phyloP scores from a whole-genome alignment of 2,797 vertebrate species.

The Karalla daura region DNA sequence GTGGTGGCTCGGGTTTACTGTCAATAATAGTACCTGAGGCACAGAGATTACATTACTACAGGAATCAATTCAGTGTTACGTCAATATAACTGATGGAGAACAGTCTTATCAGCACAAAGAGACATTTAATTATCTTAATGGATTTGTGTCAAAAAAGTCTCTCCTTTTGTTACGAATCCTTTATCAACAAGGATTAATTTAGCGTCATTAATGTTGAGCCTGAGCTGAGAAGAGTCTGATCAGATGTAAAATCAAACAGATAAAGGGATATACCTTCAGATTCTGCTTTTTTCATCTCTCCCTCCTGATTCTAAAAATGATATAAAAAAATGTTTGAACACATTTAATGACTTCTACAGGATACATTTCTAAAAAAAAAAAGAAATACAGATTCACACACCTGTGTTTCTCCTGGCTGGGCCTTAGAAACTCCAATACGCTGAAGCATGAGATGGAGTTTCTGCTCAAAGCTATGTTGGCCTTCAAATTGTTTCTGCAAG shows the following conservation, averaged over 20 bases:
- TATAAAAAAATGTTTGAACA: slow-evolving; percentile 25
- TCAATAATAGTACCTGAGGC: slow-evolving; percentile 94
- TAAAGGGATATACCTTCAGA: slow-evolving; percentile 76
- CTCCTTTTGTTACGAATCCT: slow-evolving; percentile 33
- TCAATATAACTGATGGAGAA: background rate
- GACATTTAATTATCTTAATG: slow-evolving; percentile 26
- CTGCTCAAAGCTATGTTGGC: slow-evolving; percentile 94
- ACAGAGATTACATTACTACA: slow-evolving; percentile 46
- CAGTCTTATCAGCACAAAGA: slow-evolving; percentile 9
- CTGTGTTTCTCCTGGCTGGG: slow-evolving; percentile 87
- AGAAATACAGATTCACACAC: slow-evolving; percentile 54
- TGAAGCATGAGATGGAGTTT: slow-evolving; percentile 96
- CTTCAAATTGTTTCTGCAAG: slow-evolving; percentile 89
- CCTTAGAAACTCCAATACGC: slow-evolving; percentile 92
- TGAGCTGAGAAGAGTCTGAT: slow-evolving; percentile 22
- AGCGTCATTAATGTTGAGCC: slow-evolving; percentile 26
- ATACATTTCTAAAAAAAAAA: slow-evolving; percentile 3
- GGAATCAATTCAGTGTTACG: slow-evolving; percentile 11
- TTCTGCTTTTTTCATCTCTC: slow-evolving; percentile 84
- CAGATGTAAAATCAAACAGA: slow-evolving; percentile 22
- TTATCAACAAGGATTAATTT: slow-evolving; percentile 31
- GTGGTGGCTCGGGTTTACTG: slow-evolving; percentile 88
- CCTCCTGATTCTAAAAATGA: slow-evolving; percentile 76
- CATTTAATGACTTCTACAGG: background rate
- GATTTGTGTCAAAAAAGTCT: slow-evolving; percentile 20